phyloP scores from a whole-genome alignment of 2,797 vertebrate species.

The Crypturellus tataupa region DNA sequence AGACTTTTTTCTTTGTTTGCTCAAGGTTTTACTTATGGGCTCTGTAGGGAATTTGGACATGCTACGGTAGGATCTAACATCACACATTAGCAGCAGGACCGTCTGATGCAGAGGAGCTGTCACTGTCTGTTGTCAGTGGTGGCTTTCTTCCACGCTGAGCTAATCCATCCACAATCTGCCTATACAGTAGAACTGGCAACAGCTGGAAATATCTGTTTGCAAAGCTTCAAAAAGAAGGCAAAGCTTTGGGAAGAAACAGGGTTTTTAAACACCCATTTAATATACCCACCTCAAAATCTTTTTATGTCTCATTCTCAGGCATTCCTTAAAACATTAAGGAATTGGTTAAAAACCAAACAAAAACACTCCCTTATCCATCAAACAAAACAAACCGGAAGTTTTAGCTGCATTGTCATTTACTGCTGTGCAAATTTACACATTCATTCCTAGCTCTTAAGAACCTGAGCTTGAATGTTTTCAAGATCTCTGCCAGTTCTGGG shows the following conservation, averaged over 20 bases:
- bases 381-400: neutral
- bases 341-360: neutral
- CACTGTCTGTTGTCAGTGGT: neutral
- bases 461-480: neutral
- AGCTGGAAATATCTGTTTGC: neutral
- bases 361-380: neutral
- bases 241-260: neutral
- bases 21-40: too few relatives aligned
- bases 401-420: neutral
- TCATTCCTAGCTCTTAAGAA: neutral
- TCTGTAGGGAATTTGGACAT: too few relatives aligned
- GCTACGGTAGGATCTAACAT: too few relatives aligned
- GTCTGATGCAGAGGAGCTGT: too few relatives aligned
- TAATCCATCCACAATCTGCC: neutral
- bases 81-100: too few relatives aligned
- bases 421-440: neutral
- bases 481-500: neutral
- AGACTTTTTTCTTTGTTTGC: too few relatives aligned
- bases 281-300: neutral
- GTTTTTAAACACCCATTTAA: neutral
- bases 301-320: neutral
- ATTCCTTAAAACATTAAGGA: neutral
- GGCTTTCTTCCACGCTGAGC: neutral
- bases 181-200: neutral
- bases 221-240: neutral